A percentile compares a stretch with the other conserved stretches of the same genome.
Conservation (phyloP, 2,888 invertebrate species). For the Quadroppia sp. region DNA sequence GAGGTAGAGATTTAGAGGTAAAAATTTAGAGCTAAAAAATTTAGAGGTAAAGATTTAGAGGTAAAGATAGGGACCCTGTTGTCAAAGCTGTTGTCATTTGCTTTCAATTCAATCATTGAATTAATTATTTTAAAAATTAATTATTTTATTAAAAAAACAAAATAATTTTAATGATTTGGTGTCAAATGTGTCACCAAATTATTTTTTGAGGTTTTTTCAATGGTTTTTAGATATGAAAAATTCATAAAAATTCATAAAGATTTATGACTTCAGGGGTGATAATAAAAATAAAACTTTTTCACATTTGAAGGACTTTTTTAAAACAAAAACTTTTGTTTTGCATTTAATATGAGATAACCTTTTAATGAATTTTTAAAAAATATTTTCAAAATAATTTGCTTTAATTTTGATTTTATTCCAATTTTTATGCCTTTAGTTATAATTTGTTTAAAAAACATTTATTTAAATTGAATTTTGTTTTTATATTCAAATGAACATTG, state of each 20-base stretch:
- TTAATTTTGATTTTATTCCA: background rate
- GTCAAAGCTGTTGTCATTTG: background rate
- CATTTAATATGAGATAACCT: background rate
- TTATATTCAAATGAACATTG: background rate
- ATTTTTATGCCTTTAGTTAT: background rate
- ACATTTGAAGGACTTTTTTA: too few relatives aligned
- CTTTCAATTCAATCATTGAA: background rate
- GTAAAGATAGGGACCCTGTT: too few relatives aligned
- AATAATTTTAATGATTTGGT: conserved; percentile 9
- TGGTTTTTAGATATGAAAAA: too few relatives aligned
- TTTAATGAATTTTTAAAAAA: background rate
- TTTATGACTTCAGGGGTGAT: background rate
- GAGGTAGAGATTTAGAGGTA: too few relatives aligned
- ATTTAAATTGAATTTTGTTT: background rate
- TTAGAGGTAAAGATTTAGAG: too few relatives aligned
- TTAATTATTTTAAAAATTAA: background rate
- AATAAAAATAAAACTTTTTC: background rate
- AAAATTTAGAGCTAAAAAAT: too few relatives aligned
- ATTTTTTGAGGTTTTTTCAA: background rate
- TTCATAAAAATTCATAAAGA: conserved; percentile 10
- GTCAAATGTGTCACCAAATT: background rate
- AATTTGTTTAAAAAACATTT: background rate
- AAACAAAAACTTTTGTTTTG: background rate
- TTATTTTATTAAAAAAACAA: background rate
- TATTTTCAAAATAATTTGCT: background rate